Conservation (phyloP, 2,888 invertebrate genomes). For the Odiellus spinosus region DNA sequence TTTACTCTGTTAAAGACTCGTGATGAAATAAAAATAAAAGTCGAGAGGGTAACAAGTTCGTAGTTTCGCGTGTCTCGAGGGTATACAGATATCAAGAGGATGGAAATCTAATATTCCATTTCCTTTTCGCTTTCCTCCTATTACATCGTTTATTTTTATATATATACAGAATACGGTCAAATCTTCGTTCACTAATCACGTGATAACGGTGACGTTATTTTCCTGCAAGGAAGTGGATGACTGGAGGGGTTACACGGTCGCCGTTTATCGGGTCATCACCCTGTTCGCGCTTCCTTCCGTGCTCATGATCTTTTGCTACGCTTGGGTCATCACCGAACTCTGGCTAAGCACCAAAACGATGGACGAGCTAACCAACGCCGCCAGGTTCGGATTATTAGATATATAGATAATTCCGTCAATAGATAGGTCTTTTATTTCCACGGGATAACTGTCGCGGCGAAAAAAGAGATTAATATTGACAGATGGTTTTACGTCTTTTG, state of each 20-base stretch:
- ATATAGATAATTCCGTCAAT: not conserved
- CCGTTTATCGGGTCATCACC: constrained; percentile 28
- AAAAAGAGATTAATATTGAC: no score
- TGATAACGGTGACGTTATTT: constrained; percentile 26
- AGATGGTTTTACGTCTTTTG: no score
- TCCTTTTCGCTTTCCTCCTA: no score
- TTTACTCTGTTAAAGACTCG: no score
- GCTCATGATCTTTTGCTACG: constrained; percentile 31
- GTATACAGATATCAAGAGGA: no score
- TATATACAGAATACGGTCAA: constrained; percentile 23
- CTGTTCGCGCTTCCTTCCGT: constrained; percentile 29
- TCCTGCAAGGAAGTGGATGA: constrained; percentile 26
- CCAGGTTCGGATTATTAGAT: constrained; percentile 9
- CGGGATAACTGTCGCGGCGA: no score
- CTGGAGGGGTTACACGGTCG: constrained; percentile 16
- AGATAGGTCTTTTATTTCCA: no score
- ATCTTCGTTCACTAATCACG: constrained; percentile 26
- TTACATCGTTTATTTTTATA: constrained; percentile 4
- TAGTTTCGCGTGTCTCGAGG: no score
- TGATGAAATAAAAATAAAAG: no score
- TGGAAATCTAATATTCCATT: no score
- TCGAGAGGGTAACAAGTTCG: no score
- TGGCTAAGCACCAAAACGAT: constrained; percentile 31
- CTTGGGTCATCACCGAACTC: constrained; percentile 29
- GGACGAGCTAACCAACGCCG: constrained; percentile 27